phyloP scores from a whole-genome alignment of 2,888 invertebrate species.

The Abscondita cerata region DNA sequence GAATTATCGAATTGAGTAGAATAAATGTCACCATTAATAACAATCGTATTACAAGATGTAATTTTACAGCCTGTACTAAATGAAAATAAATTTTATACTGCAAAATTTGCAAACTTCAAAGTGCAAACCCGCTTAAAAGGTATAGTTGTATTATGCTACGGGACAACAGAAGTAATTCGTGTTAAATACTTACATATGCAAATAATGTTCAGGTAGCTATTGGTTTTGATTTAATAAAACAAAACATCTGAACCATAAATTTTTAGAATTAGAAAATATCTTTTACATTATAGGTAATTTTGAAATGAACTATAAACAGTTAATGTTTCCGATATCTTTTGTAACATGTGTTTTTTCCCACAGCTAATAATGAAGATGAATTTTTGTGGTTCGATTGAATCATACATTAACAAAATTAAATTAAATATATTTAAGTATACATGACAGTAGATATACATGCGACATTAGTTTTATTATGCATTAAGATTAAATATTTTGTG shows the following conservation, averaged over 20 bases:
- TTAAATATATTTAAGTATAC: no score
- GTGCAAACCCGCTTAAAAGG: no score
- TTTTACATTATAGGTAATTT: conserved; percentile 11
- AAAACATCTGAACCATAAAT: neutral
- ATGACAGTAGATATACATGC: no score
- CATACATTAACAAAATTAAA: no score
- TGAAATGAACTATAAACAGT: neutral
- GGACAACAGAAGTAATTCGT: no score
- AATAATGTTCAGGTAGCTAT: neutral
- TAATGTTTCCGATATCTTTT: neutral
- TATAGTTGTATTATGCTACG: no score
- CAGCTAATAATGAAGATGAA: no score
- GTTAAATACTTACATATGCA: no score
- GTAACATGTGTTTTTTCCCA: conserved; percentile 16
- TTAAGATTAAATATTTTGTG: no score
- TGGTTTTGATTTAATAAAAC: neutral
- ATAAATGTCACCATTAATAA: neutral
- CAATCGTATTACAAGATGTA: no score
- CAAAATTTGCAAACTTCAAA: conserved; percentile 5
- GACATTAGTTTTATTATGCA: no score
- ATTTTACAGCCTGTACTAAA: neutral
- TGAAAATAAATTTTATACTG: conserved; percentile 13
- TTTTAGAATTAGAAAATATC: neutral
- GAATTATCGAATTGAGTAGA: conserved; percentile 13
- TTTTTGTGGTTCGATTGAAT: no score